Percentiles rank a stretch among this genome's conserved stretches.
Evolutionary conservation across 1,140 invertebrate species (phyloP).

Genomic region (Heliothis virescens): DNA sequence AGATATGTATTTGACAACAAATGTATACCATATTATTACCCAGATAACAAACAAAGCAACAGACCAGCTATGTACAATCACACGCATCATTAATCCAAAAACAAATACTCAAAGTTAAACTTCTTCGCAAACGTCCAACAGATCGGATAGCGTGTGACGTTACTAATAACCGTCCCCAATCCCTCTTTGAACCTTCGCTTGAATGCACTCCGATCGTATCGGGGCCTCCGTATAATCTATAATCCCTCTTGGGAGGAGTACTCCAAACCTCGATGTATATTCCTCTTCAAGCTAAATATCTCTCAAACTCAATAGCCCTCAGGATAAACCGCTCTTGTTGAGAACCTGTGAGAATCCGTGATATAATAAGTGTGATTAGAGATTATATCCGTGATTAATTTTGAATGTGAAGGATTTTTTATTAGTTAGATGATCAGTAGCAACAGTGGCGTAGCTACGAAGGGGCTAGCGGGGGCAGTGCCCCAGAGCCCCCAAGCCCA

Average conservation of each 20-base stretch:
- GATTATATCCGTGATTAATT: not conserved
- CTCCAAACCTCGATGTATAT: not conserved
- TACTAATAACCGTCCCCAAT: not conserved
- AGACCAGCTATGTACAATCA: too few relatives aligned
- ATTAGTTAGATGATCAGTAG: too few relatives aligned
- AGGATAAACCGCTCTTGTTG: not conserved
- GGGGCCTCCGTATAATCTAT: slow-evolving; percentile 1
- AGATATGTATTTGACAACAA: too few relatives aligned
- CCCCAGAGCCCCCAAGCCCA: too few relatives aligned
- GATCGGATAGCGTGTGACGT: slow-evolving; percentile 9
- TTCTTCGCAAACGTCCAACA: not conserved
- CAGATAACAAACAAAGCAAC: too few relatives aligned
- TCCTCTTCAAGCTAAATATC: slow-evolving; percentile 9
- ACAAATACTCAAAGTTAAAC: too few relatives aligned
- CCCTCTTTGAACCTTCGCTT: not conserved
- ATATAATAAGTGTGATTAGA: too few relatives aligned
- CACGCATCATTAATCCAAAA: too few relatives aligned
- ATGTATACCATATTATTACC: too few relatives aligned
- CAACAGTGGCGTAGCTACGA: too few relatives aligned
- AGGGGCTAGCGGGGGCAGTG: too few relatives aligned
- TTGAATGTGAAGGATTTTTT: not conserved
- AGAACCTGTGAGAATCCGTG: too few relatives aligned
- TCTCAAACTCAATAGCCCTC: not conserved
- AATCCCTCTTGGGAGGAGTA: not conserved
- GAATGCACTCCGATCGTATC: slow-evolving; percentile 30